phyloP scores from a whole-genome alignment of 2,797 vertebrate genomes.

The Eurystomus glaucurus region DNA sequence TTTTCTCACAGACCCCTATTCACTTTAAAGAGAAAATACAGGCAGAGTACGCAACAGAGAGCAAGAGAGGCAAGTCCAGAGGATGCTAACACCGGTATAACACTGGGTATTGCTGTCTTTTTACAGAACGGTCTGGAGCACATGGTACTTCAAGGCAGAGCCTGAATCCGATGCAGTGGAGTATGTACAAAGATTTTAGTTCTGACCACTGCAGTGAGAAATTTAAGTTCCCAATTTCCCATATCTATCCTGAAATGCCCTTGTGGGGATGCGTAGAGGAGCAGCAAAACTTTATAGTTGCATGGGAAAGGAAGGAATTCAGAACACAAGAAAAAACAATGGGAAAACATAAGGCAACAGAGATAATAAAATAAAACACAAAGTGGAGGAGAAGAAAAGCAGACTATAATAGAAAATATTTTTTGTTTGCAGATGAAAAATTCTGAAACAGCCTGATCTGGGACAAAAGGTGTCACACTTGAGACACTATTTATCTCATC shows the following conservation, averaged over 20 bases:
- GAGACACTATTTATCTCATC: background rate
- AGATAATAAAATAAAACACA: background rate
- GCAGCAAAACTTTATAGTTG: background rate
- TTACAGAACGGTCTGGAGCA: background rate
- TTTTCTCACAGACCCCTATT: background rate
- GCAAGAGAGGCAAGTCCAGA: background rate
- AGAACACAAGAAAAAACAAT: background rate
- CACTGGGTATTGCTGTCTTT: background rate
- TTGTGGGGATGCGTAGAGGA: background rate
- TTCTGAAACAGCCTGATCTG: background rate
- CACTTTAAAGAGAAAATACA: background rate
- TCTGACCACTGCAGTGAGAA: background rate
- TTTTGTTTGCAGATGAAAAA: background rate
- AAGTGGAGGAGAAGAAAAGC: background rate
- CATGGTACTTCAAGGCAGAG: background rate
- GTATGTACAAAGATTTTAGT: background rate
- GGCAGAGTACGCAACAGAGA: background rate
- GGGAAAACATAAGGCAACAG: background rate
- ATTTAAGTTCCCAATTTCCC: background rate
- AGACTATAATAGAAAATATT: background rate
- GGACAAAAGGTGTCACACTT: background rate
- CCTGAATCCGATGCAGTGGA: background rate
- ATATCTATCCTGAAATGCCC: background rate
- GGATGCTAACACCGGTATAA: background rate
- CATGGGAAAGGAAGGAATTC: background rate